Evolutionary conservation across 1,140 invertebrate genomes (phyloP), one percentile per base, ranked within the genome.

Genomic region (Patella vulgata): DNA sequence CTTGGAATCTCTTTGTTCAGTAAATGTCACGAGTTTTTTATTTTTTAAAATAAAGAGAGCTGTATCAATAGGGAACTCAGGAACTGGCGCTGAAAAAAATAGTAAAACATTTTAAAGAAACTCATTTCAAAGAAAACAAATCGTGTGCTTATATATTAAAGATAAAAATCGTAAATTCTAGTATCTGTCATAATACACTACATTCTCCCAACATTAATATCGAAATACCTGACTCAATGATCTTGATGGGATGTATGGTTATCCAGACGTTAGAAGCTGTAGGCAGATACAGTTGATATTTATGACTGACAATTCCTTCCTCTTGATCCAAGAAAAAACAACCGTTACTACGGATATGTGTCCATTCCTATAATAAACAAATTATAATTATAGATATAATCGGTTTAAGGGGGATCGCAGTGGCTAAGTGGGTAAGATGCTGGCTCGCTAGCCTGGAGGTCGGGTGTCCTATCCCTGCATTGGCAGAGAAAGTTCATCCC

Each of bases 241-340:
- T 59, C 28, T 60, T 63, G 4, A 68, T 39, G 11, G 80, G 81
- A 44, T 78, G 61, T 8, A 82, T 75, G 9, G 79, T 79, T 12
- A 82, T 60, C 71, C 77, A 83, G 9, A 81, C 70, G 48, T 66
- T 66, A 30, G 68, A 73, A 28, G 72, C 74, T 30, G 78, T 66
- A 9, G 58, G 50, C 9, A 83, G 51, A 5, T 54, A 73, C n/a
- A 83, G 63, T 11, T 48, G 67, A 59, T 77, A 83, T 30, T 73
- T 66, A 59, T 83, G 79, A 30, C 66, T 76, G 17, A 75, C 60
- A 42, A 75, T 63, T 6, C 59, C 63, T 21, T 64, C 70, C 30
- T 76, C 71, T n/a, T 80, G 80, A 51, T 82, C 81, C 50, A 81
- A 46, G 59, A 75, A 80, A 59, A 83, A 81, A 54, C 74, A 74